A percentile compares a stretch with the other conserved stretches of the same genome.
phyloP scores from a whole-genome alignment of 64 coral and sea anemone genomes.

The Pachyseris speciosa region DNA sequence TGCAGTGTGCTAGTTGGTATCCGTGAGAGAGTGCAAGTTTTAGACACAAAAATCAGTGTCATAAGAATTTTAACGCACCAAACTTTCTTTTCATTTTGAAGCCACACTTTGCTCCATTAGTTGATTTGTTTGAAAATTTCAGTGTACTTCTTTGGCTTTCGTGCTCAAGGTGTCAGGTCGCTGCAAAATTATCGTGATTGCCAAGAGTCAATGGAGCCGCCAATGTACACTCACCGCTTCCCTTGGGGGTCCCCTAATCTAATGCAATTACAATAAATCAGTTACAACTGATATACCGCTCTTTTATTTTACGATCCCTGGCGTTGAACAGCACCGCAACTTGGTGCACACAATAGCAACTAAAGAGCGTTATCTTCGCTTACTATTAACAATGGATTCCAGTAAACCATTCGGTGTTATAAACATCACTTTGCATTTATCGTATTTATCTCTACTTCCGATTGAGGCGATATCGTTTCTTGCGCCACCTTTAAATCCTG shows the following conservation, averaged over 20 bases:
- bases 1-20: no score
- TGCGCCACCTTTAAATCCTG: no score
- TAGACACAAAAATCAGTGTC: neutral
- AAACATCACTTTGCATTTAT: neutral
- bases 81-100: neutral
- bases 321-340: neutral
- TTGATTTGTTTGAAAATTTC: neutral
- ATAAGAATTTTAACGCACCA: neutral
- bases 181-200: conserved; percentile 13
- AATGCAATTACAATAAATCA: conserved; percentile 16
- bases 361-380: neutral
- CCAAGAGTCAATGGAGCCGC: neutral
- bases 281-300: neutral
- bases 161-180: conserved; percentile 19
- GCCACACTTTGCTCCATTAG: neutral
- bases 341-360: neutral
- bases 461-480: neutral
- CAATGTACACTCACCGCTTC: neutral
- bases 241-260: conserved; percentile 10
- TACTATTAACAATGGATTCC: neutral
- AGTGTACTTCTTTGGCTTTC: neutral
- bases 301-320: neutral
- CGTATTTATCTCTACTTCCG: no score
- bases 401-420: neutral
- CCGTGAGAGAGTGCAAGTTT: neutral